Evolutionary conservation across 1,140 invertebrate genomes (phyloP), one percentile per base, ranked within the genome.

Genomic region (Sycobia sp.): DNA sequence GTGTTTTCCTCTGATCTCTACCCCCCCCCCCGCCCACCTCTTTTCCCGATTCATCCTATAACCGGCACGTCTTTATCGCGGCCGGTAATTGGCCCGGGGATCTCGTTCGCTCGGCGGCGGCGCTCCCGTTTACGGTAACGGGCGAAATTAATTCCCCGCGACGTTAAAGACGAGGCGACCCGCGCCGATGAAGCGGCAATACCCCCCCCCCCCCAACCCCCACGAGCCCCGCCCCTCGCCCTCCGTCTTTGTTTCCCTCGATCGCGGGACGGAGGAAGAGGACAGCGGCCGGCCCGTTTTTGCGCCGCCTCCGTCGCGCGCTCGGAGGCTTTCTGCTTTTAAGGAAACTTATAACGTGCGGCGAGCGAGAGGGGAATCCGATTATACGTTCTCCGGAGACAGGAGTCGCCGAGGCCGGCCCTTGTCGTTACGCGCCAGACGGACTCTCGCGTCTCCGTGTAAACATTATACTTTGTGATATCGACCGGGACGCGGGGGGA

Each of bases 101-200:
- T 46, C 25, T 1, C 25, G 20, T 11, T 36, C 23, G 36, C 46
- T 25, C 23, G 13, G 32, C 32, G 14, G 18, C 1, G 3, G 14
- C 39, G 27, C 25, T 47, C 60, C 60, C 47, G 14, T n/a, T 62
- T 62, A 62, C 55, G 60, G 60, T 27, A n/a, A n/a, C 36, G 13
- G 36, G 38, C 10, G 47, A 55, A 54, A 62, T 62, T 62, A 62
- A 55, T 55, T 62, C 41, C 47, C 55, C 51, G n/a, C n/a, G 50
- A 62, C 47, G 59, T 62, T 27, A 54, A 20, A 41, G 4, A 11
- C 2, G 41, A 36, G 16, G 16, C 34, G 34, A 49, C 18, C 41
- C 4, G 10, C 16, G 5, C n/a, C 38, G 29, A 50, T 50, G 16
- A 27, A 49, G 51, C 32, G 22, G 47, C 32, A 59, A 43, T 41